Base-by-base conservation (phyloP, 2,888 invertebrate species). In the Ochlodes sylvanus region DNA sequence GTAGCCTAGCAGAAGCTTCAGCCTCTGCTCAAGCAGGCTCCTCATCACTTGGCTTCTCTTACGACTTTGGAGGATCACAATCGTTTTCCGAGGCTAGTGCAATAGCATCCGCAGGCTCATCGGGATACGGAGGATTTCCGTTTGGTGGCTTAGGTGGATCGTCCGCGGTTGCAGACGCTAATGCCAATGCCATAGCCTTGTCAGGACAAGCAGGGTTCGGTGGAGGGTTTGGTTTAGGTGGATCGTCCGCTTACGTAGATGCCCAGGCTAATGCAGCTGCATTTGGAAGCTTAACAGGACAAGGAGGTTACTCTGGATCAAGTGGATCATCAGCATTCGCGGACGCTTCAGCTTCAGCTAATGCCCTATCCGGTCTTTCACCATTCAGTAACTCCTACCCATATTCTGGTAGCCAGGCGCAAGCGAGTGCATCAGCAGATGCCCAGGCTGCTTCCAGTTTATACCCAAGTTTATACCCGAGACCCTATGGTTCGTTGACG, bases 401-500 rank as follows among this genome's bases (percentile, higher is more conserved):
- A 50, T 70, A 68, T 19, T 52, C 60, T 34, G 57, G 60, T 32
- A 32, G 21, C 14, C 70, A 71, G 12, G 68, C 67, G 12, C 69
- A 72, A 66, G 69, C 71, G 2, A 60, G 69, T 15, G 68, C 72
- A 14, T 54, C 69, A 34, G 65, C 71, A 38, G 63, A 70, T 2
- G 67, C 71, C 19, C 50, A 73, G 0, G 70, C 79, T 5, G 70
- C 71, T 17, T n/a, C 73, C 0, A 38, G 12, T 38, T 38, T 38
- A 38, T 79, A 77, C 38, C 70, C 77, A 17, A 56, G 72, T 9
- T 27, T 75, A 19, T 79, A 78, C 55, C 75, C 76, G 34, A 55
- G 68, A 21, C 72, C 70, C 27, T 17, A 52, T 32, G 63, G 47
- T 52, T 69, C 70, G 44, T 34, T 66, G 2, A 64, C 42, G 55